Conservation (phyloP, 92 coral and sea anemone genomes). For the Pocillopora grandis region DNA sequence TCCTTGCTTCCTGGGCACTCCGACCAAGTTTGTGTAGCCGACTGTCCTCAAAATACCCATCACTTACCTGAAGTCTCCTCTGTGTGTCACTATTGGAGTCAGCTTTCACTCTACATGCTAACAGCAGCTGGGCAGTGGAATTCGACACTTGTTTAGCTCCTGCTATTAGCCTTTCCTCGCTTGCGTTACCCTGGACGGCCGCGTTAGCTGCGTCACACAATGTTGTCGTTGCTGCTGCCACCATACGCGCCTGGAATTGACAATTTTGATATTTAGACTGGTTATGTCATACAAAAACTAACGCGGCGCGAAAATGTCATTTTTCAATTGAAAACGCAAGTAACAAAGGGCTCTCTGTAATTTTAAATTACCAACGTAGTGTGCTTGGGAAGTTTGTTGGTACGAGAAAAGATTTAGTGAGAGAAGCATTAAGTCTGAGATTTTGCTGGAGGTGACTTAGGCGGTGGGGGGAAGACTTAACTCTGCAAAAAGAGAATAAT, state of each 20-base stretch:
- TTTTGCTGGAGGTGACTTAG: too few relatives aligned
- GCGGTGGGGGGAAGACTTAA: too few relatives aligned
- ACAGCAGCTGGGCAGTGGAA: slow-evolving; percentile 92
- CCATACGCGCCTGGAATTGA: slow-evolving; percentile 85
- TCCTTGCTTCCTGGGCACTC: too few relatives aligned
- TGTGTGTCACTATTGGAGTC: slow-evolving; percentile 94
- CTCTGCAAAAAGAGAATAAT: too few relatives aligned
- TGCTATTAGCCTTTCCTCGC: slow-evolving; percentile 91
- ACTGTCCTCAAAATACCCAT: background rate
- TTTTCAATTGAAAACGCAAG: too few relatives aligned
- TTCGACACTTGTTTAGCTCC: slow-evolving; percentile 96
- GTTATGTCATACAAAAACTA: background rate
- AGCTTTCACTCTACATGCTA: slow-evolving; percentile 97
- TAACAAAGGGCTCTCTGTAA: too few relatives aligned
- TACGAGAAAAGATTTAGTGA: too few relatives aligned
- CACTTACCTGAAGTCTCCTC: slow-evolving; percentile 83
- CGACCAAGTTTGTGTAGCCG: too few relatives aligned
- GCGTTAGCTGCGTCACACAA: slow-evolving; percentile 97
- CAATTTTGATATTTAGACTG: background rate
- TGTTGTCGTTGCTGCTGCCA: slow-evolving; percentile 96
- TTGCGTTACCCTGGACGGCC: slow-evolving; percentile 98
- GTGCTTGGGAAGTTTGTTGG: too few relatives aligned
- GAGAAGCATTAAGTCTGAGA: too few relatives aligned
- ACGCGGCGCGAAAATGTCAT: too few relatives aligned
- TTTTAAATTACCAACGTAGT: too few relatives aligned